Evolutionary conservation across 2,113 vertebrate species (phyloP).

Genomic region (Clarias magur): DNA sequence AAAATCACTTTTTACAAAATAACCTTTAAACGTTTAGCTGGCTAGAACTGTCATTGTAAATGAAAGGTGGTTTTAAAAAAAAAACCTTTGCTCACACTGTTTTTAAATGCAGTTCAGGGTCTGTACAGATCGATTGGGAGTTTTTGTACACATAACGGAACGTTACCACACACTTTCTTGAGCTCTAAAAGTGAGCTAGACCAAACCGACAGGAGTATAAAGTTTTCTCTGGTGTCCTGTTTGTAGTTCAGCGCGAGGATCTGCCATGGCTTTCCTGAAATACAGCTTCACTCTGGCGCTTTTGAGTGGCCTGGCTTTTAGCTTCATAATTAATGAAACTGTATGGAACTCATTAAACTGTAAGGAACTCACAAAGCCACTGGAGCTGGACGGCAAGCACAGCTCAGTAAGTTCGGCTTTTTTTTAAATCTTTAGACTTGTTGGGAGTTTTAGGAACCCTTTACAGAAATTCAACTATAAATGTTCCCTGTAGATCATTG

Average conservation of each 20-base stretch:
- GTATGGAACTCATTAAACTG: constrained; percentile 26
- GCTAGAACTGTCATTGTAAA: too few species aligned
- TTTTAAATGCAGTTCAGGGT: too few species aligned
- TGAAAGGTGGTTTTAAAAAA: too few species aligned
- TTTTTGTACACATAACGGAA: background rate
- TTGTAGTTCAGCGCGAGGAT: background rate
- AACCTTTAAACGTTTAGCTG: too few species aligned
- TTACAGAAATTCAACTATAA: background rate
- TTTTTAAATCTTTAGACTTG: background rate
- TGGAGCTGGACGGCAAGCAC: background rate
- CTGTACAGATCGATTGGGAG: too few species aligned
- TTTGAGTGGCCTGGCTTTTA: constrained; percentile 11
- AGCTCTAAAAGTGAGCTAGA: background rate
- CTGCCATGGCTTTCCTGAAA: background rate
- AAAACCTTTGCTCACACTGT: too few species aligned
- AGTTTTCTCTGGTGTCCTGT: background rate
- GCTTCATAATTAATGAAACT: background rate
- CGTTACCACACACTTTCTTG: background rate
- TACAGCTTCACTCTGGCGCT: background rate
- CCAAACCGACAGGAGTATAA: background rate
- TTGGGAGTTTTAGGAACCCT: background rate
- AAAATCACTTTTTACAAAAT: too few species aligned
- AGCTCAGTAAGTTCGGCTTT: constrained; percentile 15
- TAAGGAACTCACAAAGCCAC: constrained; percentile 20
- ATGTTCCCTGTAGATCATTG: background rate